Evolutionary conservation across 2,113 vertebrate genomes (phyloP).

Genomic region (Scomber scombrus): DNA sequence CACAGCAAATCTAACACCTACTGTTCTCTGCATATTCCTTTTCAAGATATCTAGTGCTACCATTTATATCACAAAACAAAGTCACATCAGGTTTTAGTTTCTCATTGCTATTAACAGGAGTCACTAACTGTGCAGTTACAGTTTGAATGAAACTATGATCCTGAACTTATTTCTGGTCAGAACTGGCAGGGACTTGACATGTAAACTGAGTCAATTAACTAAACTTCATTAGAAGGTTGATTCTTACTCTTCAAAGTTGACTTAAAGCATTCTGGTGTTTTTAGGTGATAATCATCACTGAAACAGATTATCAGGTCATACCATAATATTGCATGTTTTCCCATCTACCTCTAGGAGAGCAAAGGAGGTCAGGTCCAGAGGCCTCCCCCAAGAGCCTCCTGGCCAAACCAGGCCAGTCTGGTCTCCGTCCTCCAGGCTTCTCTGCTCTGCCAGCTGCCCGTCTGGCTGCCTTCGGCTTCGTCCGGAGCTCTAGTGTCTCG

Average conservation of each 20-base stretch:
- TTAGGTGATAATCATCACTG: too few species aligned
- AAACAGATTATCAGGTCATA: too few species aligned
- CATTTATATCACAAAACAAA: background rate
- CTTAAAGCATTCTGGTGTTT: too few species aligned
- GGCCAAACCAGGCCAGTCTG: constrained; percentile 90
- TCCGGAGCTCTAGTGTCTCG: constrained; percentile 91
- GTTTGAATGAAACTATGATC: too few species aligned
- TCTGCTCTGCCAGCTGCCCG: constrained; percentile 90
- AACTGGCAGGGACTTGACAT: too few species aligned
- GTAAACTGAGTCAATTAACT: too few species aligned
- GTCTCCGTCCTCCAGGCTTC: constrained; percentile 93
- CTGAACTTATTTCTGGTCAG: too few species aligned
- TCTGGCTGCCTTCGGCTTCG: constrained; percentile 89
- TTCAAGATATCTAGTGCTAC: too few species aligned
- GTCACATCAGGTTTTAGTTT: background rate
- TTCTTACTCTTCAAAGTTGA: too few species aligned
- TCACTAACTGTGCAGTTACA: too few species aligned
- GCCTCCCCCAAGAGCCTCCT: constrained; percentile 86
- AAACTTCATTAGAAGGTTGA: too few species aligned
- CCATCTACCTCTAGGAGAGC: constrained; percentile 80
- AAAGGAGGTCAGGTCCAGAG: constrained; percentile 85
- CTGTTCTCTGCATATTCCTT: too few species aligned
- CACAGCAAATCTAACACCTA: background rate
- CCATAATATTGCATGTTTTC: background rate
- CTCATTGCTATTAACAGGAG: background rate